These are phyloP conservation scores for Perodicticus potto DNA, from an alignment of 2,797 vertebrate species.

Conservation along the genomic window DNA sequence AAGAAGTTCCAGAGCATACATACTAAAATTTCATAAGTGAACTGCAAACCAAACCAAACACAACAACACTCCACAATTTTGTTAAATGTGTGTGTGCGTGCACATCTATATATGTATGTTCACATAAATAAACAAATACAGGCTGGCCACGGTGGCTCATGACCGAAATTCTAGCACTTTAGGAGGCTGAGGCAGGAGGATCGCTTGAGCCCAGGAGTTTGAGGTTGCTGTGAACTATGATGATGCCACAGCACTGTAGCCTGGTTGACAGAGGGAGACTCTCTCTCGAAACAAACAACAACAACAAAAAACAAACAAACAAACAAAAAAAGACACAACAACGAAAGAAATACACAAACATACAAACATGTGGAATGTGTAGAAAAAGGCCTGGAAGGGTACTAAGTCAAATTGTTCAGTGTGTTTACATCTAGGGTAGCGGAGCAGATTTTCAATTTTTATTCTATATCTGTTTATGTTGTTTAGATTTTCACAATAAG, in stretches of 20 bases:
- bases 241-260: no score
- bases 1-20: not conserved
- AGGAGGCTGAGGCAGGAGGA: no score
- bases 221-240: no score
- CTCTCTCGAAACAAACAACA: no score
- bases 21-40: not conserved
- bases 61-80: not conserved
- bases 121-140: not conserved
- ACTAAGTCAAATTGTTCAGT: not conserved
- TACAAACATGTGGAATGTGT: not conserved
- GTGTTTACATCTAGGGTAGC: not conserved
- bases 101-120: not conserved
- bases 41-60: not conserved
- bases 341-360: no score
- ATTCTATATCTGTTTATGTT: not conserved
- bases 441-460: not conserved
- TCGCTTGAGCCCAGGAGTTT: no score
- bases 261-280: no score
- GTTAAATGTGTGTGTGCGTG: accelerated
- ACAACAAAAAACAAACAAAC: no score
- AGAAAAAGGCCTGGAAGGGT: not conserved
- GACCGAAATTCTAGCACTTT: no score
- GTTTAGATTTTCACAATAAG: not conserved
- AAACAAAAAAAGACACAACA: no score
- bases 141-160: no score